Percentiles rank a stretch among this genome's conserved stretches.
These are phyloP conservation scores for Enoplosus armatus DNA, from an alignment of 2,797 vertebrate species.

Conservation along the genomic window DNA sequence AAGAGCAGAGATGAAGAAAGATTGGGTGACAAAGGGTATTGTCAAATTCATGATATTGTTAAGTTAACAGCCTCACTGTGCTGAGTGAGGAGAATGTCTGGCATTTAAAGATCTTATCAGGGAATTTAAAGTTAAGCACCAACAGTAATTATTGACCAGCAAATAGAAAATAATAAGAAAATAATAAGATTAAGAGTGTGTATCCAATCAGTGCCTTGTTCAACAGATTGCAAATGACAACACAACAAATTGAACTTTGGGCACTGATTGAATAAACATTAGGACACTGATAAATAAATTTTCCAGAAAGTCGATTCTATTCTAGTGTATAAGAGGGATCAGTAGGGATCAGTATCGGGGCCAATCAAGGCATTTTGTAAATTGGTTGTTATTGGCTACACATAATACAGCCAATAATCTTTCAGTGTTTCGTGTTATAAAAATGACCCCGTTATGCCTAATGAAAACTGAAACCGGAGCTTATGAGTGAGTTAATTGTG, in stretches of 20 bases:
- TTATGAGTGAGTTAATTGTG: not conserved
- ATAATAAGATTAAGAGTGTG: not conserved
- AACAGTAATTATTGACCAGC: not conserved
- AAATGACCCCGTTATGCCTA: not conserved
- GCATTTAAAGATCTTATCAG: not conserved
- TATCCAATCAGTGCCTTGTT: not conserved
- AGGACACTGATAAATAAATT: no score
- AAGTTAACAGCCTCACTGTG: not conserved
- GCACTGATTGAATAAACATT: constrained; percentile 4
- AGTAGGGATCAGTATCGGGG: not conserved
- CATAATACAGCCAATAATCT: not conserved
- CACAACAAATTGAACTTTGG: not conserved
- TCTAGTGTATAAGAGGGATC: not conserved
- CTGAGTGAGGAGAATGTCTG: not conserved
- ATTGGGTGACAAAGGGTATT: not conserved
- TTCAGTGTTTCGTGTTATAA: not conserved
- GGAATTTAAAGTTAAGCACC: not conserved
- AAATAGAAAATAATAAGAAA: not conserved
- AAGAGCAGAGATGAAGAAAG: not conserved
- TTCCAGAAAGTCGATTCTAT: not conserved
- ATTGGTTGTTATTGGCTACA: not conserved
- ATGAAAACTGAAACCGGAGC: not conserved
- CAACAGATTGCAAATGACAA: not conserved
- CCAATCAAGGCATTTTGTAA: not conserved
- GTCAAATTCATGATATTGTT: not conserved